These are phyloP conservation scores for Leptopilina syphax DNA, from an alignment of 2,888 invertebrate genomes.

Conservation along the genomic window DNA sequence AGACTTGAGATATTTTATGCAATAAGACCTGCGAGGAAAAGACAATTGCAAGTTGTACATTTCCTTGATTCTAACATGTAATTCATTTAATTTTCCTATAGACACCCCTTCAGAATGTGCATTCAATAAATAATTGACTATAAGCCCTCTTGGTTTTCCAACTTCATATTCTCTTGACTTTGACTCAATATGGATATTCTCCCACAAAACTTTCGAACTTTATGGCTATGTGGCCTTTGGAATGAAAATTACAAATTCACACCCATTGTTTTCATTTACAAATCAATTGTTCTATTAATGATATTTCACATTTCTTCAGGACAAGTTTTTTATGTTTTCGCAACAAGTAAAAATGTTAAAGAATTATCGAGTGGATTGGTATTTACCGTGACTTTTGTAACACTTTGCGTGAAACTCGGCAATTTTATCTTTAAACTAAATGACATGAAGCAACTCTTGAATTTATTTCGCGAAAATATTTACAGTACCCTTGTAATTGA, in stretches of 20 bases:
- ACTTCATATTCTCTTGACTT: background rate
- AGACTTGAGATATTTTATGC: background rate
- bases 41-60: background rate
- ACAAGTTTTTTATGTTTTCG: background rate
- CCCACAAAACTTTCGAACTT: background rate
- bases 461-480: background rate
- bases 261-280: background rate
- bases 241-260: background rate
- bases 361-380: background rate
- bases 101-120: background rate
- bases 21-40: background rate
- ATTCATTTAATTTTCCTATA: background rate
- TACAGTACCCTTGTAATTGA: background rate
- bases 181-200: background rate
- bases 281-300: background rate
- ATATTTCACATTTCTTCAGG: background rate
- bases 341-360: background rate
- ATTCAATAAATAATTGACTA: background rate
- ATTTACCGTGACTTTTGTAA: background rate
- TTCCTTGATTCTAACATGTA: background rate
- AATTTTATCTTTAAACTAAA: background rate
- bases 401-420: background rate
- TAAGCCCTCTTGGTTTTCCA: background rate
- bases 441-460: background rate
- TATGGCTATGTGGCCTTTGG: background rate